Percentiles rank a stretch among this genome's conserved stretches.
These are phyloP conservation scores for Hemicordylus capensis DNA, from an alignment of 2,113 vertebrate species.

Conservation along the genomic window DNA sequence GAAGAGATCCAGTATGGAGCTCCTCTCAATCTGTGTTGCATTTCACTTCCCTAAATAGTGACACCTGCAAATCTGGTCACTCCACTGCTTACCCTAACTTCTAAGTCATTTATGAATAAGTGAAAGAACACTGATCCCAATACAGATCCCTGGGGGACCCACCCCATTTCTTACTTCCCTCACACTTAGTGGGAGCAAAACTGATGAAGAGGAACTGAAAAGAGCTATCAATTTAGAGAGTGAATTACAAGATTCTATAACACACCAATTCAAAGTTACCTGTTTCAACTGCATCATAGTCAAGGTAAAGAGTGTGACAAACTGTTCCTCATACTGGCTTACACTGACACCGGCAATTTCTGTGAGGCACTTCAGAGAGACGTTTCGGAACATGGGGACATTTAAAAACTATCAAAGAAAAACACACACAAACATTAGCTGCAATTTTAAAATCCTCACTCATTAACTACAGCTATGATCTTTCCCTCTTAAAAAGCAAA, in stretches of 20 bases:
- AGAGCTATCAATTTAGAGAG: background rate
- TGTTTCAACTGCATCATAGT: slow-evolving; percentile 99
- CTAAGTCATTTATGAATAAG: no score
- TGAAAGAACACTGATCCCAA: no score
- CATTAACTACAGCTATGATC: background rate
- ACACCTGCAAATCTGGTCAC: no score
- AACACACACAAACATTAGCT: background rate
- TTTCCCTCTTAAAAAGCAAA: background rate
- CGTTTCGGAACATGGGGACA: slow-evolving; percentile 99
- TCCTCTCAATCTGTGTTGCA: no score
- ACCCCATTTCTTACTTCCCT: no score
- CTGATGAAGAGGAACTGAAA: background rate
- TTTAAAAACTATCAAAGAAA: slow-evolving; percentile 90
- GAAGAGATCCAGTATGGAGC: no score
- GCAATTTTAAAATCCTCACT: background rate
- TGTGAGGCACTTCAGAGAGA: slow-evolving; percentile 98
- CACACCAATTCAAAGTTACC: slow-evolving; percentile 72
- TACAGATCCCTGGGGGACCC: no score
- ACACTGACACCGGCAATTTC: slow-evolving; percentile 98
- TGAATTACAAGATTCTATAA: background rate
- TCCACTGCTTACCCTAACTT: no score
- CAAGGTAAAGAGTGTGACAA: slow-evolving; percentile 95
- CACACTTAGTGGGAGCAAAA: no score
- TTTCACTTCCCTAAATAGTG: no score
- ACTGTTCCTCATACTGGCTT: slow-evolving; percentile 98